Conservation (phyloP, 2,888 invertebrate species). For the Acleris emargana region DNA sequence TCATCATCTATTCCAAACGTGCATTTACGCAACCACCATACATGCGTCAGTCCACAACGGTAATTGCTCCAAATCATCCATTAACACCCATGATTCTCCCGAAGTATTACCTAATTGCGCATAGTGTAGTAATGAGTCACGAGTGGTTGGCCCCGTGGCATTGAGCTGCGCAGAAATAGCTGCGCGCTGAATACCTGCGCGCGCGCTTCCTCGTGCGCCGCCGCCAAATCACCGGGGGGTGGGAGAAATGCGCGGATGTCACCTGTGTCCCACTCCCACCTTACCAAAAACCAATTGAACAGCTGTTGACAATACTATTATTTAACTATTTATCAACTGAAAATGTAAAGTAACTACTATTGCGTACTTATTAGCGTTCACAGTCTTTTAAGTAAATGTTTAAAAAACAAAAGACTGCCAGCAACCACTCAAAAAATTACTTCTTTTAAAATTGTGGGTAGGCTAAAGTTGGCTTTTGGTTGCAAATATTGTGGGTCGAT, state of each 20-base stretch:
- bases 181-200: conserved; percentile 2
- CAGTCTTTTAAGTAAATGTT: no score
- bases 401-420: no score
- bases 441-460: no score
- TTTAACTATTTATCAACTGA: no score
- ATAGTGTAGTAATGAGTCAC: conserved; percentile 62
- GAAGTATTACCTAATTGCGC: conserved; percentile 42
- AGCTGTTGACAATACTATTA: no score
- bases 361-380: no score
- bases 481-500: no score
- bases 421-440: no score
- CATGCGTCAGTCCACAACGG: conserved; percentile 1
- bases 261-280: background rate
- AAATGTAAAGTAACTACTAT: no score
- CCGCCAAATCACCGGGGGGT: background rate
- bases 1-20: background rate
- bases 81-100: conserved; percentile 19
- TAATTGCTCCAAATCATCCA: conserved; percentile 18
- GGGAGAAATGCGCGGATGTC: background rate
- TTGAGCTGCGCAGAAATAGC: conserved; percentile 62
- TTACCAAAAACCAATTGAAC: no score
- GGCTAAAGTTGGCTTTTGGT: no score
- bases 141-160: conserved; percentile 80
- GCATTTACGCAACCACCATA: background rate
- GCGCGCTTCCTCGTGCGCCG: conserved; percentile 9